Evolutionary conservation across 1,140 invertebrate genomes (phyloP).

Genomic region (Drosophila arawakana): DNA sequence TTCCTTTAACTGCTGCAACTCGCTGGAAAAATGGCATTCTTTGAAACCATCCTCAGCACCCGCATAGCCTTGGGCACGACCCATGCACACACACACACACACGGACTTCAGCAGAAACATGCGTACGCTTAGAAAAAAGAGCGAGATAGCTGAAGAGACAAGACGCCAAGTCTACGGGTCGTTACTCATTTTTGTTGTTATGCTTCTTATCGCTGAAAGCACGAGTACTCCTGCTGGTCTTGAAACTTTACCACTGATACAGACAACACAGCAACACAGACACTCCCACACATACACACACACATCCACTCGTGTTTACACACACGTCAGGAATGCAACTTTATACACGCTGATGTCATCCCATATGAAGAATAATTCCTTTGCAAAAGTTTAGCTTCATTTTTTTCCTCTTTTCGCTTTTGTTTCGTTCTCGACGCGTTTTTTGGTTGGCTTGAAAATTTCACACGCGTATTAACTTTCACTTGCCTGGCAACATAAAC

Average conservation of each 20-base stretch:
- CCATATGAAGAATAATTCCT: conserved; percentile 75
- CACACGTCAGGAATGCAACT: conserved; percentile 52
- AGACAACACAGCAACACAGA: conserved; percentile 20
- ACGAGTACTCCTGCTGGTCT: conserved; percentile 29
- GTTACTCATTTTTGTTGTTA: conserved; percentile 40
- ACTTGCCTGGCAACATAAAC: conserved; percentile 70
- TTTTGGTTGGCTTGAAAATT: conserved; percentile 47
- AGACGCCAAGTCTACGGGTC: conserved; percentile 23
- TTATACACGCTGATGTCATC: conserved; percentile 68
- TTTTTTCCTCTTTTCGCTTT: conserved; percentile 26
- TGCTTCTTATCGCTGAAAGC: conserved; percentile 33
- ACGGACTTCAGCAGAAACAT: not conserved
- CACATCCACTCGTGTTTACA: conserved; percentile 11
- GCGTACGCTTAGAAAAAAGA: not conserved
- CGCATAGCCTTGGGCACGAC: conserved; percentile 25
- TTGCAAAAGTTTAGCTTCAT: conserved; percentile 67
- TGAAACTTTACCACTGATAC: conserved; percentile 40
- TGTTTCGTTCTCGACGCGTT: conserved; percentile 20
- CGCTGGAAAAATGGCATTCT: conserved; percentile 28
- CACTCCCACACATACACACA: conserved; percentile 6
- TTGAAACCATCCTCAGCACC: not conserved
- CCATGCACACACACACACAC: not conserved
- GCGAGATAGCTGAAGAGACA: conserved; percentile 4
- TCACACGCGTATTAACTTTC: conserved; percentile 79
- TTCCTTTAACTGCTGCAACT: conserved; percentile 64